Evolutionary conservation across 2,888 invertebrate genomes (phyloP), one percentile per base, ranked within the genome.

Genomic region (Agonopterix heracliana): DNA sequence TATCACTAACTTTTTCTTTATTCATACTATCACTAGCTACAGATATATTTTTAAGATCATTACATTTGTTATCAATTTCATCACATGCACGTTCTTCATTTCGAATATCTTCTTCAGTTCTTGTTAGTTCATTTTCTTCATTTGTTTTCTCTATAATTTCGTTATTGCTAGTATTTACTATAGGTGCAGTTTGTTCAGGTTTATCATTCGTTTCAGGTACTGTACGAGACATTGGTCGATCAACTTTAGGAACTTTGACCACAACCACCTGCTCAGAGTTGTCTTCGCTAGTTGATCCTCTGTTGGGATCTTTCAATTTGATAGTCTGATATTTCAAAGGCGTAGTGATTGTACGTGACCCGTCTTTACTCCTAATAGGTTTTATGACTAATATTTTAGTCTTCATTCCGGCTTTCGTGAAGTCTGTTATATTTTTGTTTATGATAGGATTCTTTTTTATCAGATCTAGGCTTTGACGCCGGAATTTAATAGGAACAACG

Each of bases 251-350:
- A 49, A 87, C 79, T 66, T 85, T 76, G 1, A 86, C 85, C 38
- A 86, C 78, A 47, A 81, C 73, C 46, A 84, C 77, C 71, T 84
- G 81, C 59, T 86, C 84, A 47, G 70, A 61, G 48, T 64, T 50
- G 44, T 73, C 78, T 51, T 78, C 78, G 54, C 81, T 77, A 56
- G 58, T 74, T 7, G 63, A 54, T 49, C 54, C 64, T 55, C 78
- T 80, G 53, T 60, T 77, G n/a, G 78, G 69, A 55, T 86, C 86
- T 61, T 85, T 60, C 92, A 98, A 81, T 95, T 97, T 89, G 92
- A 97, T 72, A 91, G 84, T 87, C 68, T 85, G 85, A 54, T 81
- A 84, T 63, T 85, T 85, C 10, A 86, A 59, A 14, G 84, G 68
- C 2, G 71, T 57, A 41, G 72, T 78, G 11, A 74, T 53, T 34